Evolutionary conservation across 2,888 invertebrate genomes (phyloP), one percentile per base, ranked within the genome.

Genomic region (Pseudococcus jackbeardsleyi): DNA sequence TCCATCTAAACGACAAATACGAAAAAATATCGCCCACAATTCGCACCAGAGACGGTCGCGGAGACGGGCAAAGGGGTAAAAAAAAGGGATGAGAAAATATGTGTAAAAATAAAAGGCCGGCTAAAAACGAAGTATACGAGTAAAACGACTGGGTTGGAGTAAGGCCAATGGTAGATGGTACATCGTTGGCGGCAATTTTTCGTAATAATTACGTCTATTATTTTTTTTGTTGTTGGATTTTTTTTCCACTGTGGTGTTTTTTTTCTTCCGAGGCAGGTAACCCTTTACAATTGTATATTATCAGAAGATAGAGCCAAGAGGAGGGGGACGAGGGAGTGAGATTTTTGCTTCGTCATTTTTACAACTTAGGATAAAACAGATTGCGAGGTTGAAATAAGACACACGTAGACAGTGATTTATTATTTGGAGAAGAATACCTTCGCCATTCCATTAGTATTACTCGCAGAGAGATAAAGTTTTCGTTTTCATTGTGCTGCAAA

Each of bases 311-410:
- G 48, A 59, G n/a, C 5, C 5, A 7, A n/a, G 68, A 26, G 11
- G 26, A 26, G 26, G 26, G 26, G 68, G 26, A 12, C 1, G 3
- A 68, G 11, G 33, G 17, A 26, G 72, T 26, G 72, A 72, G 72
- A 42, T 82, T 82, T 82, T 82, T 82, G 79, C 79, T 82, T 82
- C 79, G 79, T 82, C 79, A 82, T 82, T 82, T 82, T 82, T 82
- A 82, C 79, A 82, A 82, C 42, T 82, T 82, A 42, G 79, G 79
- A 82, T 82, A 46, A 82, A 82, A 82, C 79, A 46, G 46, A 82
- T 46, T 82, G 46, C 72, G 46, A 82, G 46, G 79, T 42, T 82
- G 79, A 82, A 82, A 46, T 82, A 46, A 42, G 79, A 82, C 39
- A 19, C 79, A 82, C 46, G 46, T 46, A 82, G 79, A 82, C 79